These are phyloP conservation scores for Eristalis intricaria DNA, from an alignment of 2,888 invertebrate species.

Conservation along the genomic window DNA sequence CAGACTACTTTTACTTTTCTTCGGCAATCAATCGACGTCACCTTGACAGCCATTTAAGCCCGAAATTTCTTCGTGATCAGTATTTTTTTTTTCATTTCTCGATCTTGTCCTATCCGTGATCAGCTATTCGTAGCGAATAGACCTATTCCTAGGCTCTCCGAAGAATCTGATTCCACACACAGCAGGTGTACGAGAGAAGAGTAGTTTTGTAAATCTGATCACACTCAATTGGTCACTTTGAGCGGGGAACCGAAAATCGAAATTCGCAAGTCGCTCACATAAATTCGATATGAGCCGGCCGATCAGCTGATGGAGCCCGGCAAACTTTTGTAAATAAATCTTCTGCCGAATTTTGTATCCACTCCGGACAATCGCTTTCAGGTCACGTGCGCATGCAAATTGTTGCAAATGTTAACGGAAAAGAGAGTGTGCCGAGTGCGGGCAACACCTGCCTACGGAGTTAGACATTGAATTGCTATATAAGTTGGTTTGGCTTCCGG, in stretches of 20 bases:
- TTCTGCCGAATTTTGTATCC: slow-evolving; percentile 13
- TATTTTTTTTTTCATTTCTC: background rate
- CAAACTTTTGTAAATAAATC: slow-evolving; percentile 14
- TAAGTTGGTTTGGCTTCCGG: slow-evolving; percentile 34
- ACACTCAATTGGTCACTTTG: background rate
- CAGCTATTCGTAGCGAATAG: background rate
- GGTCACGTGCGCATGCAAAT: slow-evolving; percentile 58
- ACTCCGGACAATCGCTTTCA: slow-evolving; percentile 13
- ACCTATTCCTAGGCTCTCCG: background rate
- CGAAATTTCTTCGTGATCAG: background rate
- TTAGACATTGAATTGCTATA: slow-evolving; percentile 34
- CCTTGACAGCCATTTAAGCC: background rate
- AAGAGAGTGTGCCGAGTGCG: slow-evolving; percentile 24
- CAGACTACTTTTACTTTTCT: slow-evolving; percentile 18
- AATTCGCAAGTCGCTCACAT: slow-evolving; percentile 11
- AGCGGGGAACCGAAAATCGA: background rate
- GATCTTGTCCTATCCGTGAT: background rate
- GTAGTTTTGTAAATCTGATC: slow-evolving; percentile 22
- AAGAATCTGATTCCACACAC: background rate
- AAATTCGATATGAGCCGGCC: slow-evolving; percentile 29
- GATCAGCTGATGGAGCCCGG: slow-evolving; percentile 43
- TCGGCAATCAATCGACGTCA: background rate
- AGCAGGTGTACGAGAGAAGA: background rate
- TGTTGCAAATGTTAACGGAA: slow-evolving; percentile 17
- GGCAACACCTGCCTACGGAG: background rate